Percentiles rank a stretch among this genome's conserved stretches.
Conservation (phyloP, 2,888 invertebrate genomes). For the Zygaena filipendulae region DNA sequence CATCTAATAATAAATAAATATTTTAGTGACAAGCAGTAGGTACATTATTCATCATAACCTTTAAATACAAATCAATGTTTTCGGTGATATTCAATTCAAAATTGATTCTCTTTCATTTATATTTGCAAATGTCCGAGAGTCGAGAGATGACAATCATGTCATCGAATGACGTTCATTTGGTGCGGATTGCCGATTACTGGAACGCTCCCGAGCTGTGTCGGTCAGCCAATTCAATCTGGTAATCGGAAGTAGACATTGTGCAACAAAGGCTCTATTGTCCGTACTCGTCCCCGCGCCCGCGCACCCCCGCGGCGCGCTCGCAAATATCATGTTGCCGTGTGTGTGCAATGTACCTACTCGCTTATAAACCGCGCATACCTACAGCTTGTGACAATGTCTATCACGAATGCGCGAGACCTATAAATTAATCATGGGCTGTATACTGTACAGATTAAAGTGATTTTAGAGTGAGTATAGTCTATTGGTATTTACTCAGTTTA, state of each 20-base stretch:
- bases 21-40: no score
- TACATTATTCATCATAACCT: no score
- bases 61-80: no score
- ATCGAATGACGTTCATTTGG: constrained; percentile 24
- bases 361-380: constrained; percentile 17
- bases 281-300: constrained; percentile 18
- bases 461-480: no score
- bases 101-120: no score
- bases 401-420: background rate
- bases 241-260: constrained; percentile 67
- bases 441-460: no score
- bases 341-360: no score
- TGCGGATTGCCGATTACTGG: constrained; percentile 32
- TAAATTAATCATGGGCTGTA: no score
- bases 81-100: no score
- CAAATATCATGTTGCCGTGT: constrained; percentile 45
- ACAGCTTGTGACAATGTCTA: background rate
- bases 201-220: constrained; percentile 43
- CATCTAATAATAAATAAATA: no score
- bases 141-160: constrained; percentile 16
- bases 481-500: no score
- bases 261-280: constrained; percentile 58
- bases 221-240: constrained; percentile 59
- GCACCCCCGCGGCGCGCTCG: constrained; percentile 23
- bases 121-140: background rate